Evolutionary conservation across 2,888 invertebrate genomes (phyloP).

Genomic region (Drosophila paucipuncta): DNA sequence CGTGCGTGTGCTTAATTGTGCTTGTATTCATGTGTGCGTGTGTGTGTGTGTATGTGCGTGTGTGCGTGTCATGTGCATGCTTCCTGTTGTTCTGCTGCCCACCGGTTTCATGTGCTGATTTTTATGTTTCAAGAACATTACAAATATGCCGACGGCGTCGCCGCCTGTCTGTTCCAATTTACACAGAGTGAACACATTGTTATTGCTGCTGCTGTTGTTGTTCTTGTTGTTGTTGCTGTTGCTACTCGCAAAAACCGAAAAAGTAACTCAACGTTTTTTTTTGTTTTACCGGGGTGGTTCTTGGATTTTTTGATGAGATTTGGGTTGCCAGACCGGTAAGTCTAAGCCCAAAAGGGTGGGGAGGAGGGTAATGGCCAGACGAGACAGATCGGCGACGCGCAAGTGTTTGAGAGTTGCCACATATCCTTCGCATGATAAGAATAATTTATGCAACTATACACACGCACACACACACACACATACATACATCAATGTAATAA

Average conservation of each 20-base stretch:
- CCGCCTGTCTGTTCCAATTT: constrained; percentile 68
- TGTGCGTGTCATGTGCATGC: constrained; percentile 9
- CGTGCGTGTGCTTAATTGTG: constrained; percentile 70
- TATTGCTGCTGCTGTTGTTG: constrained; percentile 32
- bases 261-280: constrained; percentile 41
- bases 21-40: constrained; percentile 55
- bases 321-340: constrained; percentile 34
- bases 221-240: constrained; percentile 38
- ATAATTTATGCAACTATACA: constrained; percentile 14
- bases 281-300: constrained; percentile 55
- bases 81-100: constrained; percentile 58
- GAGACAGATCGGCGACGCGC: constrained; percentile 73
- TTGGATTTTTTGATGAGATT: constrained; percentile 27
- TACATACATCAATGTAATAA: background rate
- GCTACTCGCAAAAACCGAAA: constrained; percentile 39
- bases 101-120: constrained; percentile 73
- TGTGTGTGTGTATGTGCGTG: constrained; percentile 2
- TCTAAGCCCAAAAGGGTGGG: background rate
- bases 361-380: constrained; percentile 33
- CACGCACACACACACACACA: background rate
- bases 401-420: constrained; percentile 50
- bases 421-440: constrained; percentile 37
- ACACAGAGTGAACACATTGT: constrained; percentile 53
- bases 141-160: constrained; percentile 48
- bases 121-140: constrained; percentile 50